Evolutionary conservation across 1,140 invertebrate species (phyloP).

Genomic region (Aricia agestis): DNA sequence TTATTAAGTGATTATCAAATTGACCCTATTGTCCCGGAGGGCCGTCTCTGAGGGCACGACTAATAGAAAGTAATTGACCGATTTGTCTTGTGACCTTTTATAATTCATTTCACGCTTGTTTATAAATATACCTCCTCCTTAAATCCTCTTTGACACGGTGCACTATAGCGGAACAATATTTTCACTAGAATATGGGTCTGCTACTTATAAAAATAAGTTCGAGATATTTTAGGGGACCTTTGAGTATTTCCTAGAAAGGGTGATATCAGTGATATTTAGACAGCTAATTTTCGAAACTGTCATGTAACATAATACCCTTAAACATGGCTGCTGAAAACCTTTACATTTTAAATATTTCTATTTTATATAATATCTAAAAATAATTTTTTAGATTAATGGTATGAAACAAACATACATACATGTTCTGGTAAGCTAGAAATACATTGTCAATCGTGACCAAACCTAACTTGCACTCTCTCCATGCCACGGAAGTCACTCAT

Average conservation of each 20-base stretch:
- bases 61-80: constrained; percentile 27
- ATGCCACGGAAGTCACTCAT: no score
- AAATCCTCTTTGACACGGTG: not conserved
- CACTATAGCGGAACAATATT: not conserved
- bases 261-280: no score
- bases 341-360: no score
- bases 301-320: no score
- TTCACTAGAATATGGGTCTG: not conserved
- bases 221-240: not conserved
- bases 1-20: constrained; percentile 52
- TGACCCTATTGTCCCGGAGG: constrained; percentile 46
- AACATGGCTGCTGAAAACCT: no score
- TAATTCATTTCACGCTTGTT: not conserved
- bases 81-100: constrained; percentile 18
- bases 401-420: not conserved
- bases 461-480: no score
- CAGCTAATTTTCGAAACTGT: no score
- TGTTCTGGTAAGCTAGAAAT: not conserved
- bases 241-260: not conserved
- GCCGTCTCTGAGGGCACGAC: constrained; percentile 23
- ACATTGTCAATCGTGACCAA: not conserved
- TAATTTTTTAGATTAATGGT: not conserved
- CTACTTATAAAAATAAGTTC: not conserved
- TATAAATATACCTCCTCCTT: not conserved
- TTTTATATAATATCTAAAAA: no score